Percentiles rank a stretch among this genome's conserved stretches.
Evolutionary conservation across 2,113 vertebrate genomes (phyloP).

Genomic region (Sarotherodon lohbergeri): DNA sequence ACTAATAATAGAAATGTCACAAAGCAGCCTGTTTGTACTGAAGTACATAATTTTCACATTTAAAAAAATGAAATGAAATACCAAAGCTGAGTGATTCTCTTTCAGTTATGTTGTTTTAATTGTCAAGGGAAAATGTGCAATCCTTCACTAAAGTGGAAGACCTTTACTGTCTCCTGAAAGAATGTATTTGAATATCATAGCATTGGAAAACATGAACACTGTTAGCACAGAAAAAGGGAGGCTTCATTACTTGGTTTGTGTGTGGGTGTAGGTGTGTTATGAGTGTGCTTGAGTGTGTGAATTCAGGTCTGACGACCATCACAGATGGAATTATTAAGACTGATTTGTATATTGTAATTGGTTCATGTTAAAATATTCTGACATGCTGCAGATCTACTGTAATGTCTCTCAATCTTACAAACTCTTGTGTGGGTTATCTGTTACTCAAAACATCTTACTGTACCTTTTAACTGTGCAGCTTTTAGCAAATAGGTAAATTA

Average conservation of each 20-base stretch:
- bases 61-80: slow-evolving; percentile 58
- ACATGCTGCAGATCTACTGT: slow-evolving; percentile 87
- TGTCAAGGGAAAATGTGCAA: slow-evolving; percentile 90
- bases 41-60: slow-evolving; percentile 76
- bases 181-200: slow-evolving; percentile 63
- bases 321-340: slow-evolving; percentile 59
- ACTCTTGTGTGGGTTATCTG: slow-evolving; percentile 71
- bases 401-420: slow-evolving; percentile 79
- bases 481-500: slow-evolving; percentile 75
- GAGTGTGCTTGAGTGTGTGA: slow-evolving; percentile 76
- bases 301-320: slow-evolving; percentile 72
- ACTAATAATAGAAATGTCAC: slow-evolving; percentile 72
- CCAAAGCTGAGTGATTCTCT: slow-evolving; percentile 79
- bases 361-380: slow-evolving; percentile 75
- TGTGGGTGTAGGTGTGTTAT: slow-evolving; percentile 80
- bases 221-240: slow-evolving; percentile 78
- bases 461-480: slow-evolving; percentile 86
- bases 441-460: slow-evolving; percentile 71
- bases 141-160: slow-evolving; percentile 79
- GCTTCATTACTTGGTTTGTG: slow-evolving; percentile 61
- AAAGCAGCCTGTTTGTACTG: slow-evolving; percentile 75
- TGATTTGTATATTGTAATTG: slow-evolving; percentile 70
- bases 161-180: slow-evolving; percentile 61
- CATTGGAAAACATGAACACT: slow-evolving; percentile 52
- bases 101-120: slow-evolving; percentile 50